Evolutionary conservation across 2,888 invertebrate species (phyloP), one percentile per base, ranked within the genome.

Genomic region (Zeuzera pyrina): DNA sequence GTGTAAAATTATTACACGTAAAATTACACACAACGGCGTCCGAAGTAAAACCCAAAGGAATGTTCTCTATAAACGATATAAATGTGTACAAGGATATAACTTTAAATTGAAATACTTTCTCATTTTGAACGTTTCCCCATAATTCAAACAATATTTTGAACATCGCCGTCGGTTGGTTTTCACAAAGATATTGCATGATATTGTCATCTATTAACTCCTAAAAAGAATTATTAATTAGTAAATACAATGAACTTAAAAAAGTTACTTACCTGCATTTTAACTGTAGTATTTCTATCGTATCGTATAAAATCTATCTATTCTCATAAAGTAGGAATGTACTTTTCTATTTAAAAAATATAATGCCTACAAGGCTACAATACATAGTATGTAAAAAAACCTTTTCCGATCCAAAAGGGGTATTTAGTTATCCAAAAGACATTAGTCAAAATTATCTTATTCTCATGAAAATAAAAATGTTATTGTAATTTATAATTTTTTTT

Each of bases 1-100:
- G 71, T 1, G 86, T 56, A 12, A 89, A 56, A 32, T 79, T 85
- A 39, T 85, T 78, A 31, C 84, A 78, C 3, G 85, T 67, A 43
- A 87, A 89, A 44, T 86, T 81, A 22, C 87, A 71, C 8, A 89
- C 52, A 43, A 86, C 88, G 1, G 72, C 62, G 4, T 84, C 81
- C n/a, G 87, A 72, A 1, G 67, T 47, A 28, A 71, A 54, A 3
- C 65, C 56, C n/a, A 70, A 46, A 0, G 79, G 68, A 1, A 85
- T 49, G 19, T 81, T 56, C 12, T 81, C 63, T 5, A 85, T 61
- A 39, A 89, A 85, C 2, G 76, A 79, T 2, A 84, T 54, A 42
- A 86, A 90, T 1, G 86, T 79, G 48, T 89, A 84, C 22, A 91
- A 67, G 8, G 76, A 68, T 32, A 85, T 57, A 1, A 87, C 50